Percentiles rank a stretch among this genome's conserved stretches.
phyloP scores from a whole-genome alignment of 92 coral and sea anemone genomes.

The Phenganax subtilis region DNA sequence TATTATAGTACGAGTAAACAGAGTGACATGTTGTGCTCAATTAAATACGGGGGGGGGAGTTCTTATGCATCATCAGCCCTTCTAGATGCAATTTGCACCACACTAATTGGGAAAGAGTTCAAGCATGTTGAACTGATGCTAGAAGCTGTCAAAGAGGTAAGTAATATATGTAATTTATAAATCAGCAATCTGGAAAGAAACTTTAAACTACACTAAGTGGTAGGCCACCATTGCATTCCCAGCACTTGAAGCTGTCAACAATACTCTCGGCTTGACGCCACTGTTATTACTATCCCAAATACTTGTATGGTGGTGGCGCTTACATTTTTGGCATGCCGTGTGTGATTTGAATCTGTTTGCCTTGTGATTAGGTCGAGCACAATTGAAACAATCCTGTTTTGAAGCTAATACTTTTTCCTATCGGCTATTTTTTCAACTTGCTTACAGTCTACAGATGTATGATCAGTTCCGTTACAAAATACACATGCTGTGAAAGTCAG shows the following conservation, averaged over 20 bases:
- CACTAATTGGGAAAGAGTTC: constrained; percentile 40
- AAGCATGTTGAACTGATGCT: constrained; percentile 58
- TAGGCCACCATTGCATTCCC: not conserved
- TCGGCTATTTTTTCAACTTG: not conserved
- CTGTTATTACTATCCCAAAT: not conserved
- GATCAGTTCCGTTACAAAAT: no score
- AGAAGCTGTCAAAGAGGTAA: constrained; percentile 39
- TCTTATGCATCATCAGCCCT: constrained; percentile 54
- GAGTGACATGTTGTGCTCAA: constrained; percentile 26
- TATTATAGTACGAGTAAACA: not conserved
- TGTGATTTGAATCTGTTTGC: not conserved
- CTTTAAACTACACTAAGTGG: constrained; percentile 33
- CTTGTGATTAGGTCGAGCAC: not conserved
- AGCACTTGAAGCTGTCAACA: constrained; percentile 12
- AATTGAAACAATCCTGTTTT: not conserved
- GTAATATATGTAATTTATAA: not conserved
- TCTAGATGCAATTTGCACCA: constrained; percentile 24
- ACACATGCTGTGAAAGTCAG: no score
- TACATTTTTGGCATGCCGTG: constrained; percentile 12
- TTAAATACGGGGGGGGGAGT: constrained; percentile 51
- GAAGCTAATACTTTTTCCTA: not conserved
- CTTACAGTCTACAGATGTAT: no score
- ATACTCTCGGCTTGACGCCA: not conserved
- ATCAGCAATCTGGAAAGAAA: no score
- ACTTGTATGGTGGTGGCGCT: not conserved